phyloP scores from a whole-genome alignment of 2,888 invertebrate genomes.

The Agrilus mali region DNA sequence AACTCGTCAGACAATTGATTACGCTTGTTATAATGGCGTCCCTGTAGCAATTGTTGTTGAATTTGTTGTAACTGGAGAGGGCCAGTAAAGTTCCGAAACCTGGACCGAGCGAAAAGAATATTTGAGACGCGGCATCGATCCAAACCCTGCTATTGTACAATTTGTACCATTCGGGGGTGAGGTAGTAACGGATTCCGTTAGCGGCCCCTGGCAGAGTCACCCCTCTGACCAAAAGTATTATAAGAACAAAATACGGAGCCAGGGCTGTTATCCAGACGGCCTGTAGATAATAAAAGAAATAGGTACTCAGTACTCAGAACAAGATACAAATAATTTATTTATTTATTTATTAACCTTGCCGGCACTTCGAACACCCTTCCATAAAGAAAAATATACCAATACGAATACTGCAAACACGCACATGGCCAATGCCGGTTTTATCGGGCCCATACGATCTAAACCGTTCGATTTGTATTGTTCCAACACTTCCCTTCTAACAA shows the following conservation, averaged over 20 bases:
- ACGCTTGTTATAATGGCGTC: slow-evolving; percentile 82
- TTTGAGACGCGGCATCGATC: slow-evolving; percentile 90
- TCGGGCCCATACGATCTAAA: slow-evolving; percentile 74
- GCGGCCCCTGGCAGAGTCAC: slow-evolving; percentile 76
- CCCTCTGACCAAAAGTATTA: slow-evolving; percentile 73
- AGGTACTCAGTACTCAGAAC: neutral
- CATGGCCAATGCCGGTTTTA: slow-evolving; percentile 78
- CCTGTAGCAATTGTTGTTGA: slow-evolving; percentile 80
- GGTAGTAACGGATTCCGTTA: slow-evolving; percentile 76
- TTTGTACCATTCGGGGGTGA: slow-evolving; percentile 82
- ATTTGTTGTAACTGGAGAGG: slow-evolving; percentile 86
- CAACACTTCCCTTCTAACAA: slow-evolving; percentile 68
- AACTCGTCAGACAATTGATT: slow-evolving; percentile 86
- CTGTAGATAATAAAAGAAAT: slow-evolving; percentile 33
- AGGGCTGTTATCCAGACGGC: slow-evolving; percentile 93
- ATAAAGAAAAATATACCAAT: slow-evolving; percentile 88
- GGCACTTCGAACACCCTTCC: slow-evolving; percentile 88
- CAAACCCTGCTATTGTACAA: slow-evolving; percentile 71
- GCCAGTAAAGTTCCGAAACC: slow-evolving; percentile 86
- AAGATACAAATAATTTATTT: too few relatives aligned
- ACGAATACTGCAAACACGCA: slow-evolving; percentile 86
- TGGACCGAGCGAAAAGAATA: slow-evolving; percentile 87
- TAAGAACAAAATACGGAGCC: slow-evolving; percentile 80
- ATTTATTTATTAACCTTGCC: slow-evolving; percentile 57
- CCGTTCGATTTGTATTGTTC: slow-evolving; percentile 75